These are phyloP conservation scores for Hypena proboscidalis DNA, from an alignment of 2,888 invertebrate genomes.

Conservation along the genomic window DNA sequence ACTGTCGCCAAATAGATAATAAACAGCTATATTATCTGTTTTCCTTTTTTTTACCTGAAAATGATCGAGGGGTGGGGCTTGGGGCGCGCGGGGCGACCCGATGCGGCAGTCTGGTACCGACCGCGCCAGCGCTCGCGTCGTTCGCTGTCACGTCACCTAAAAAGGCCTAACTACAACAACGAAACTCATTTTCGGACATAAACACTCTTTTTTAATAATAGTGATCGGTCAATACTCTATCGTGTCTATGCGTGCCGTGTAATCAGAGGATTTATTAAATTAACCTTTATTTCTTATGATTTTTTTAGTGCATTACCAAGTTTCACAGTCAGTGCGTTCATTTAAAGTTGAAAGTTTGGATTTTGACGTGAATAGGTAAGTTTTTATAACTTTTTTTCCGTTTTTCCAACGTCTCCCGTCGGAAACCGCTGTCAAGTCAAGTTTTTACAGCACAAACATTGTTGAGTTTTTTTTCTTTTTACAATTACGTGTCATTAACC, in stretches of 20 bases:
- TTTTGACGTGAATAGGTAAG: constrained; percentile 71
- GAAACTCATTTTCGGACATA: constrained; percentile 42
- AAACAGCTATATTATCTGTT: constrained; percentile 45
- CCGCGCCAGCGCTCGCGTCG: constrained; percentile 60
- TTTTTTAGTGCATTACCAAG: constrained; percentile 57
- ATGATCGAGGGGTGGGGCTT: constrained; percentile 60
- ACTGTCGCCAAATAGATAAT: constrained; percentile 45
- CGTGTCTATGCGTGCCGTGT: constrained; percentile 70
- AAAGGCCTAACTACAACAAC: constrained; percentile 56
- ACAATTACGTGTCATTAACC: constrained; percentile 17
- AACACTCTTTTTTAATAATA: constrained; percentile 63
- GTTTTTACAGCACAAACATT: constrained; percentile 10
- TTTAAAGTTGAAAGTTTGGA: constrained; percentile 65
- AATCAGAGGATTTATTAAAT: constrained; percentile 60
- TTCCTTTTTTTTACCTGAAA: constrained; percentile 74
- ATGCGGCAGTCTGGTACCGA: constrained; percentile 72
- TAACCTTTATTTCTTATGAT: constrained; percentile 38
- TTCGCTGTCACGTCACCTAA: constrained; percentile 43
- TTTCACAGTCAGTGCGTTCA: constrained; percentile 58
- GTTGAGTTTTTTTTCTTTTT: constrained; percentile 10
- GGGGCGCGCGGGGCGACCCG: constrained; percentile 61
- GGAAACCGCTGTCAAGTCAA: constrained; percentile 7
- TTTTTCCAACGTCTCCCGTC: background rate
- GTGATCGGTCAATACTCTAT: constrained; percentile 51
- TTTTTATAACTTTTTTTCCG: constrained; percentile 24